Conservation (phyloP, 2,797 vertebrate species). For the Anguilla anguilla region DNA sequence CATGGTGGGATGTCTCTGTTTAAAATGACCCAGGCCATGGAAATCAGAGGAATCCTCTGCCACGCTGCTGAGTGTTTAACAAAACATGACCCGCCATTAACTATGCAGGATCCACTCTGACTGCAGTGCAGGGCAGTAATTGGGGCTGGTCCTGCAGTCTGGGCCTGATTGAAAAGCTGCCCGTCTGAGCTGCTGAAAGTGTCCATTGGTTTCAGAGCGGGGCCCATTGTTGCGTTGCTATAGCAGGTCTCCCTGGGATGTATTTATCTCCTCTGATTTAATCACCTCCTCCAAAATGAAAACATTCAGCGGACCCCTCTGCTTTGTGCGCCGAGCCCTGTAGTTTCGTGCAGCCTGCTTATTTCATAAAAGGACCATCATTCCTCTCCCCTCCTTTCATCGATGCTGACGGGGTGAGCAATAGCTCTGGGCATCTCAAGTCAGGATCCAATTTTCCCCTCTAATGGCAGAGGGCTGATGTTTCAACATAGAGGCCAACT, state of each 20-base stretch:
- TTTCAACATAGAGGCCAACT: slow-evolving; percentile 58
- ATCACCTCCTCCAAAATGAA: slow-evolving; percentile 45
- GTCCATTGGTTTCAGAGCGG: slow-evolving; percentile 38
- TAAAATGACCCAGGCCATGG: background rate
- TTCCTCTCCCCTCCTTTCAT: slow-evolving; percentile 41
- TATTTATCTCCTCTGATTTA: slow-evolving; percentile 49
- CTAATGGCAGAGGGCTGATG: slow-evolving; percentile 63
- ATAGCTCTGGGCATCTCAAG: slow-evolving; percentile 69
- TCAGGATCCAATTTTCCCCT: slow-evolving; percentile 63
- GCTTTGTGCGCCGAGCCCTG: slow-evolving; percentile 31
- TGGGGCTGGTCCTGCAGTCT: background rate
- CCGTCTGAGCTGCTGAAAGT: slow-evolving; percentile 28
- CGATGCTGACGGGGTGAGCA: slow-evolving; percentile 45
- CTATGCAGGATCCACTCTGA: background rate
- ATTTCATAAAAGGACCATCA: slow-evolving; percentile 37
- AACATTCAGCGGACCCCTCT: slow-evolving; percentile 36
- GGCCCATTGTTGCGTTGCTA: slow-evolving; percentile 39
- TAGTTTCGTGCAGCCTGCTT: slow-evolving; percentile 34
- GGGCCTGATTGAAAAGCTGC: slow-evolving; percentile 17
- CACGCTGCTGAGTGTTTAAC: background rate
- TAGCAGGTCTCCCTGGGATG: slow-evolving; percentile 39
- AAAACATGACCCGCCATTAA: background rate
- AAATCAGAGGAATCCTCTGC: background rate
- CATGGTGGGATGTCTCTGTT: background rate
- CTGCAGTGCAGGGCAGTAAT: background rate